phyloP scores from a whole-genome alignment of 2,113 vertebrate species.

The Rhea americana region DNA sequence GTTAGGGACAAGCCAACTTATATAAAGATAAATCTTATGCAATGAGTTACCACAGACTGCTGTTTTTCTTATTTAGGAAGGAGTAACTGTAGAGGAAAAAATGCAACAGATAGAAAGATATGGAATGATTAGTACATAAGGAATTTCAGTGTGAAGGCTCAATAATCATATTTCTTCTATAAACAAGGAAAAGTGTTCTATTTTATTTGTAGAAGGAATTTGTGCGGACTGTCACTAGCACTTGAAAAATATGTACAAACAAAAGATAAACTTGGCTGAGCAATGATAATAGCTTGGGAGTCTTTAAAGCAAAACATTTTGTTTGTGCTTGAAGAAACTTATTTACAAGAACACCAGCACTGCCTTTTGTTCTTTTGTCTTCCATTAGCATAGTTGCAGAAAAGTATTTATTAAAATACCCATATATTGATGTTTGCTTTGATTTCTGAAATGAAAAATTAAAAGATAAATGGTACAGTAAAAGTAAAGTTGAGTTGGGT shows the following conservation, averaged over 20 bases:
- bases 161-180: background rate
- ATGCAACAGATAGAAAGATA: background rate
- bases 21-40: background rate
- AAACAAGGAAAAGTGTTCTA: background rate
- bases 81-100: background rate
- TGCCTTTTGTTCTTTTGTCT: background rate
- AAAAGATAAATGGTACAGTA: background rate
- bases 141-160: background rate
- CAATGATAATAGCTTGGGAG: background rate
- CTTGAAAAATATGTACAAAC: background rate
- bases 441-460: background rate
- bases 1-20: background rate
- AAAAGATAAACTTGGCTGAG: slow-evolving; percentile 1
- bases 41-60: background rate
- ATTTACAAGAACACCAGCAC: background rate
- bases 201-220: background rate
- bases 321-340: background rate
- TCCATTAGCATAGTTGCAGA: background rate
- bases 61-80: background rate
- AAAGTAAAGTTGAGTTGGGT: background rate
- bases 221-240: background rate
- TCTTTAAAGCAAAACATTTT: background rate
- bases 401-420: background rate
- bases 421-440: background rate
- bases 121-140: background rate